phyloP scores from a whole-genome alignment of 2,797 vertebrate species.

The Spheniscus humboldti region DNA sequence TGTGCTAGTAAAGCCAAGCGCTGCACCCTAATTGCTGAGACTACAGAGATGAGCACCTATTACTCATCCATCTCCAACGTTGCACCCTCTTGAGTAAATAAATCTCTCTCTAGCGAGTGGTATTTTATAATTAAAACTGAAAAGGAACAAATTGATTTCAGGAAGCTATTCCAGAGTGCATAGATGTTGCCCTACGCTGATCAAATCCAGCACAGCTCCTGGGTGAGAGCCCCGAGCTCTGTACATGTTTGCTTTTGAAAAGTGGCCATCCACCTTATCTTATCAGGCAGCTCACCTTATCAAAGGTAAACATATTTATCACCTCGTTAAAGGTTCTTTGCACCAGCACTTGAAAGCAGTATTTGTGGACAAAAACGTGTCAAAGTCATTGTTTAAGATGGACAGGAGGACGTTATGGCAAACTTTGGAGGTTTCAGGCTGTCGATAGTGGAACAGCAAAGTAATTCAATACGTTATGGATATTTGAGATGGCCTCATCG shows the following conservation, averaged over 20 bases:
- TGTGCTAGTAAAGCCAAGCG: neutral
- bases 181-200: neutral
- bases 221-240: slow-evolving; percentile 2
- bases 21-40: neutral
- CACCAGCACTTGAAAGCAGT: slow-evolving; percentile 77
- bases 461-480: slow-evolving; percentile 74
- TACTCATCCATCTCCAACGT: neutral
- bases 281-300: slow-evolving; percentile 85
- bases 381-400: slow-evolving; percentile 54
- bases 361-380: slow-evolving; percentile 80
- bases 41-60: neutral
- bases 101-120: slow-evolving; percentile 10
- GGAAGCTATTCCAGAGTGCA: neutral
- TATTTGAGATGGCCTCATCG: slow-evolving; percentile 67
- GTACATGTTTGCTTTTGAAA: slow-evolving; percentile 75
- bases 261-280: slow-evolving; percentile 79
- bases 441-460: slow-evolving; percentile 40
- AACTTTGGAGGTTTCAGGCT: slow-evolving; percentile 70
- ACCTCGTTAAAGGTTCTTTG: slow-evolving; percentile 86
- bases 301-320: slow-evolving; percentile 93
- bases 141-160: slow-evolving; percentile 52
- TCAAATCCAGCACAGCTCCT: slow-evolving; percentile 11
- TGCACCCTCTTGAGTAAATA: slow-evolving; percentile 29
- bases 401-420: slow-evolving; percentile 28
- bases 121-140: slow-evolving; percentile 54